These are phyloP conservation scores for Ophion obscuratus DNA, from an alignment of 2,888 invertebrate species.

Conservation along the genomic window DNA sequence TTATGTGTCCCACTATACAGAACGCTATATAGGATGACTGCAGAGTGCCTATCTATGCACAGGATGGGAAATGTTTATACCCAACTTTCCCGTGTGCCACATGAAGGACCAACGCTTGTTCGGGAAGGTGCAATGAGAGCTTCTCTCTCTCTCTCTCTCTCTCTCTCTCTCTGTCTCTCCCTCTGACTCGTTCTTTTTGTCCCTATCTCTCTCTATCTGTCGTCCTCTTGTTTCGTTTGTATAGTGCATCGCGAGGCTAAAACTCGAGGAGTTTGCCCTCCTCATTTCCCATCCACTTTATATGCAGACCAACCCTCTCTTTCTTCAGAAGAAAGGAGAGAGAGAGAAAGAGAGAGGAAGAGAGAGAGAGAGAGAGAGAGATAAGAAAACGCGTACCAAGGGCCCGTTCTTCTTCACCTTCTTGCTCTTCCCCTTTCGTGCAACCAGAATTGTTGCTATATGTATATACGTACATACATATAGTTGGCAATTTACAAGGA, in stretches of 20 bases:
- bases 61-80: constrained; percentile 54
- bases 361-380: constrained; percentile 43
- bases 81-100: constrained; percentile 25
- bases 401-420: constrained; percentile 30
- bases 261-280: constrained; percentile 72
- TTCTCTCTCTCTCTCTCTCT: constrained; percentile 63
- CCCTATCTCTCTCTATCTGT: neutral
- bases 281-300: constrained; percentile 83
- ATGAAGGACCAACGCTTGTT: constrained; percentile 56
- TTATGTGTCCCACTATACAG: constrained; percentile 16
- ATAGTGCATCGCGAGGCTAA: constrained; percentile 37
- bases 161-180: constrained; percentile 40
- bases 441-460: neutral
- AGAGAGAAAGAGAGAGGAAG: constrained; percentile 21
- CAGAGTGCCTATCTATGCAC: constrained; percentile 47
- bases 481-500: constrained; percentile 34
- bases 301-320: constrained; percentile 80
- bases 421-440: constrained; percentile 10
- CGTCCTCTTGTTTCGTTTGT: constrained; percentile 68
- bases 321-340: constrained; percentile 53
- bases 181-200: neutral
- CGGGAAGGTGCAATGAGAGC: constrained; percentile 38
- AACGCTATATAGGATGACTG: constrained; percentile 10
- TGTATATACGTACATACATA: neutral
- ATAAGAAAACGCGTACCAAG: constrained; percentile 49